These are phyloP conservation scores for Neuroterus valhalla DNA, from an alignment of 1,140 invertebrate species.

Conservation along the genomic window DNA sequence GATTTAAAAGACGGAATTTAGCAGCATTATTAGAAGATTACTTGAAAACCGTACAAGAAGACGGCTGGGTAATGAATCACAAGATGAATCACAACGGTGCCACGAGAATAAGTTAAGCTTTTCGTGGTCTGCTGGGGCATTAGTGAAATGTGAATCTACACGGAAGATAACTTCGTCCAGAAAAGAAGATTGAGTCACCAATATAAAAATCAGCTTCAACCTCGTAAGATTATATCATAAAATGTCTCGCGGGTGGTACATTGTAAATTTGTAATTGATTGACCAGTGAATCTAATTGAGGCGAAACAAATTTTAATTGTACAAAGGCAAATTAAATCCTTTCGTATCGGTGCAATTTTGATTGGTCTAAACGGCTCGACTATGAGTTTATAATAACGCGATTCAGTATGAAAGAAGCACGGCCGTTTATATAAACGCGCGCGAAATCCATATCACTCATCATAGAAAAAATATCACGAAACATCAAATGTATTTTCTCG, in stretches of 20 bases:
- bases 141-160: constrained; percentile 10
- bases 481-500: constrained; percentile 12
- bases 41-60: constrained; percentile 68
- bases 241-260: constrained; percentile 27
- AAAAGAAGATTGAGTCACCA: constrained; percentile 16
- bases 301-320: constrained; percentile 10
- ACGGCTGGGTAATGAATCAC: constrained; percentile 65
- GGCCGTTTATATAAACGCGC: constrained; percentile 12
- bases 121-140: constrained; percentile 31
- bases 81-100: constrained; percentile 72
- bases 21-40: constrained; percentile 77
- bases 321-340: constrained; percentile 11
- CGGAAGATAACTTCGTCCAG: neutral
- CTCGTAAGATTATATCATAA: constrained; percentile 30
- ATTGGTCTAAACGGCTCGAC: neutral
- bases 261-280: constrained; percentile 31
- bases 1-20: constrained; percentile 87
- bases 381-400: neutral
- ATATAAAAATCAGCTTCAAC: constrained; percentile 28
- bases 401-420: neutral
- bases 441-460: constrained; percentile 5
- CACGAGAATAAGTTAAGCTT: constrained; percentile 68
- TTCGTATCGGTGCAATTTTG: constrained; percentile 1
- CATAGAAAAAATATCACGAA: constrained; percentile 8
- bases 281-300: constrained; percentile 29